These are phyloP conservation scores for Periparus ater DNA, from an alignment of 2,797 vertebrate species.

Conservation along the genomic window DNA sequence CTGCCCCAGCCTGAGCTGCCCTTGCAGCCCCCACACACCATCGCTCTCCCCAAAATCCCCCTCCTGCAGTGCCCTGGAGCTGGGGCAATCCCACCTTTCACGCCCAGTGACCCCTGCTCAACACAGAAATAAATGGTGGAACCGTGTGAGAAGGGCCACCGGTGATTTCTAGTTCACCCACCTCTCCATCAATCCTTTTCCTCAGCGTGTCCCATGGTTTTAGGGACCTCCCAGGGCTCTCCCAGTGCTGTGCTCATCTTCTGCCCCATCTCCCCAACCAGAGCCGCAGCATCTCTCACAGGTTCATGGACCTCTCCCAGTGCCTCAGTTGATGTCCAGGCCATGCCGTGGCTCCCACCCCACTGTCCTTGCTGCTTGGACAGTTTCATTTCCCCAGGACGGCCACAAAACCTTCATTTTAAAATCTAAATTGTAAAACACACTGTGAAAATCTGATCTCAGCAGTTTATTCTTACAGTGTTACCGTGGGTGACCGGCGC, in stretches of 20 bases:
- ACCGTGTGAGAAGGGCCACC: not conserved
- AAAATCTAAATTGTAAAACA: not conserved
- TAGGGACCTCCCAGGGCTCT: not conserved
- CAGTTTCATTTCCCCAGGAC: not conserved
- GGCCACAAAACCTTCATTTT: not conserved
- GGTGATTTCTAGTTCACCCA: not conserved
- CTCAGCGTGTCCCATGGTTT: not conserved
- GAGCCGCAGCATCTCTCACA: not conserved
- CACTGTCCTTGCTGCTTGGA: not conserved
- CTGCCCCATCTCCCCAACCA: not conserved
- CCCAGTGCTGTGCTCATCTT: not conserved
- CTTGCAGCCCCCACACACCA: not conserved
- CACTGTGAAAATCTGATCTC: not conserved
- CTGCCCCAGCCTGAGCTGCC: not conserved
- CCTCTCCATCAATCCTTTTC: not conserved
- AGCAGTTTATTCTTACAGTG: not conserved
- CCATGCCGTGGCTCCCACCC: not conserved
- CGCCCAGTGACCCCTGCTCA: not conserved
- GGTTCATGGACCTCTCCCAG: not conserved
- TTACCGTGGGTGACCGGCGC: not conserved
- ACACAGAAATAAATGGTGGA: not conserved
- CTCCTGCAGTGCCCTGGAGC: not conserved
- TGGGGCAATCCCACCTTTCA: not conserved
- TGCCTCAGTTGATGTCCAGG: fast-evolving
- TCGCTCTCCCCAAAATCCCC: not conserved